Conservation (phyloP, 2,113 vertebrate genomes). For the Lagenorhynchus albirostris region DNA sequence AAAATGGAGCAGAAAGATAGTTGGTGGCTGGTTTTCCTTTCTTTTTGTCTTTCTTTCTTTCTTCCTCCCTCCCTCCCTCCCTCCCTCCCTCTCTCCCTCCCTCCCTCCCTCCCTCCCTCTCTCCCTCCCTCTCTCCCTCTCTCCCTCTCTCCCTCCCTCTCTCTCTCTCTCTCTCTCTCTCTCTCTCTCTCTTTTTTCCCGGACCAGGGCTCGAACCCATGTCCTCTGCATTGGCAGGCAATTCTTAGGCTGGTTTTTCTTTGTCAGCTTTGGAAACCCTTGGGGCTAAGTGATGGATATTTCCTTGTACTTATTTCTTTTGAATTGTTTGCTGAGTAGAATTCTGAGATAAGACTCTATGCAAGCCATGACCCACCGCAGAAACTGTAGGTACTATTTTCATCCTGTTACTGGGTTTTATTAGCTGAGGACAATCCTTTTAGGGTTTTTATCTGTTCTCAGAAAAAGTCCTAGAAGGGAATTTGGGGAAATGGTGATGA, state of each 20-base stretch:
- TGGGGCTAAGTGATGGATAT: not conserved
- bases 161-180: too few species aligned
- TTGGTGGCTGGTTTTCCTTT: not conserved
- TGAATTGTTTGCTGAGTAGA: not conserved
- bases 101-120: too few species aligned
- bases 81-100: fast-evolving
- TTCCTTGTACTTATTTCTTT: conserved; percentile 19
- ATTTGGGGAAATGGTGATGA: not conserved
- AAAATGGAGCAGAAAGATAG: not conserved
- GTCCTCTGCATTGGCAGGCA: too few species aligned
- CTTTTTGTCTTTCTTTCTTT: too few species aligned
- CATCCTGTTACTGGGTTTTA: not conserved
- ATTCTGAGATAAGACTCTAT: not conserved
- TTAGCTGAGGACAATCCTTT: not conserved
- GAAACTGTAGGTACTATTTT: not conserved
- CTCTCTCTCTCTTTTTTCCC: too few species aligned
- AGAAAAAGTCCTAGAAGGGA: not conserved
- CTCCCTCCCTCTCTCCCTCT: too few species aligned
- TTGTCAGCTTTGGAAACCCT: not conserved
- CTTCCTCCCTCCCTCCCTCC: too few species aligned
- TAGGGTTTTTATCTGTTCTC: not conserved
- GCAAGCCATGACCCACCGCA: not conserved
- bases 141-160: too few species aligned
- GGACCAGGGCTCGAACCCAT: too few species aligned
- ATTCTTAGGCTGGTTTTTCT: not conserved